Evolutionary conservation across 2,888 invertebrate genomes (phyloP).

Genomic region (Lepidochitona cinerea): DNA sequence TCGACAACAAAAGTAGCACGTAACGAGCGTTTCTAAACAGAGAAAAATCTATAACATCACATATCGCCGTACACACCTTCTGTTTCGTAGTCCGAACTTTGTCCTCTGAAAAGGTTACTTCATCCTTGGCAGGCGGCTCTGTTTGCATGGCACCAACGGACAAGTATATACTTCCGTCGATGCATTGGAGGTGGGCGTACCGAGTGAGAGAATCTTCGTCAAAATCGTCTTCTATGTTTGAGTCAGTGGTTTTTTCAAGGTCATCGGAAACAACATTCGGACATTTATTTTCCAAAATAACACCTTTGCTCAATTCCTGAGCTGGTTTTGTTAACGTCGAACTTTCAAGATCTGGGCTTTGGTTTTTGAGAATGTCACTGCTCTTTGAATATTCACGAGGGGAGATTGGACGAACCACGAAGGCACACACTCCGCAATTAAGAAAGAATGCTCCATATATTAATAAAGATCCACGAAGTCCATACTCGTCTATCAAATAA

Average conservation of each 20-base stretch:
- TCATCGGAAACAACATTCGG: neutral
- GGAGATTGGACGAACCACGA: neutral
- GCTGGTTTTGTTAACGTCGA: neutral
- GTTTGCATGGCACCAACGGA: neutral
- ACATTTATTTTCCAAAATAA: neutral
- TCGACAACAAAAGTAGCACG: neutral
- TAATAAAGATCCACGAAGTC: conserved; percentile 14
- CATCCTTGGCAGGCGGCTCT: neutral
- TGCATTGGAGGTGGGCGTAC: neutral
- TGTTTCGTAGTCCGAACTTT: neutral
- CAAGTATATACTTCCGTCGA: neutral
- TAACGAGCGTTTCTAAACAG: neutral
- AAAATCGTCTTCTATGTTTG: neutral
- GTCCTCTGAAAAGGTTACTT: neutral
- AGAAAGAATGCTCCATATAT: conserved; percentile 1
- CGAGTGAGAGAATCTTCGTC: neutral
- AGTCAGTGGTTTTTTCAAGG: too few relatives aligned
- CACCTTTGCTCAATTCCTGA: neutral
- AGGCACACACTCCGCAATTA: neutral
- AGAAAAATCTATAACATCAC: neutral
- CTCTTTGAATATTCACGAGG: neutral
- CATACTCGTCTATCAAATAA: conserved; percentile 15
- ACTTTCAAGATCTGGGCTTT: neutral
- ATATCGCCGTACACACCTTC: neutral
- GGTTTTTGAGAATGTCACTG: neutral